Conservation (phyloP, 2,797 vertebrate genomes). For the Onychomys leucogaster region DNA sequence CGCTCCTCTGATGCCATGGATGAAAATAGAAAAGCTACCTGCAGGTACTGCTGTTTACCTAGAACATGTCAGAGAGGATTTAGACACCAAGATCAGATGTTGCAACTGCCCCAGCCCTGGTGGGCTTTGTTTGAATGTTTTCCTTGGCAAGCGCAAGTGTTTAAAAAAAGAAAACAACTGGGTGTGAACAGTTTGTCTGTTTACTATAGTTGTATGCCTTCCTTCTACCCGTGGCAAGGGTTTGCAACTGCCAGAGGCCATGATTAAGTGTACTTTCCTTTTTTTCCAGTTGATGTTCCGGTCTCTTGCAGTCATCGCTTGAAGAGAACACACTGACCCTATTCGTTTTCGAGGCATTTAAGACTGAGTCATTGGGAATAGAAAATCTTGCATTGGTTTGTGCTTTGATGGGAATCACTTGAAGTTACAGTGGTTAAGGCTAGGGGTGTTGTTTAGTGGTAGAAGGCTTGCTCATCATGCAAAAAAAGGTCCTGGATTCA, state of each 20-base stretch:
- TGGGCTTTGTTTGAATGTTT: slow-evolving; percentile 33
- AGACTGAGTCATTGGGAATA: background rate
- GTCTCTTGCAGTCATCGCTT: background rate
- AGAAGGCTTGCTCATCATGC: background rate
- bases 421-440: background rate
- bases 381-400: background rate
- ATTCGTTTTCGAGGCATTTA: background rate
- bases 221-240: background rate
- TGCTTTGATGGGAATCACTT: background rate
- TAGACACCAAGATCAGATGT: background rate
- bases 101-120: background rate
- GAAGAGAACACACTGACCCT: background rate
- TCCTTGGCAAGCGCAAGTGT: background rate
- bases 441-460: background rate
- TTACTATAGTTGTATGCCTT: background rate
- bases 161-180: slow-evolving; percentile 20
- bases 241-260: background rate
- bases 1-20: background rate
- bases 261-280: background rate
- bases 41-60: background rate
- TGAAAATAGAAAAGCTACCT: background rate
- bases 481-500: background rate
- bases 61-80: background rate
- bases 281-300: background rate
- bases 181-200: background rate